These are phyloP conservation scores for Ara ararauna DNA, from an alignment of 2,797 vertebrate genomes.

Conservation along the genomic window DNA sequence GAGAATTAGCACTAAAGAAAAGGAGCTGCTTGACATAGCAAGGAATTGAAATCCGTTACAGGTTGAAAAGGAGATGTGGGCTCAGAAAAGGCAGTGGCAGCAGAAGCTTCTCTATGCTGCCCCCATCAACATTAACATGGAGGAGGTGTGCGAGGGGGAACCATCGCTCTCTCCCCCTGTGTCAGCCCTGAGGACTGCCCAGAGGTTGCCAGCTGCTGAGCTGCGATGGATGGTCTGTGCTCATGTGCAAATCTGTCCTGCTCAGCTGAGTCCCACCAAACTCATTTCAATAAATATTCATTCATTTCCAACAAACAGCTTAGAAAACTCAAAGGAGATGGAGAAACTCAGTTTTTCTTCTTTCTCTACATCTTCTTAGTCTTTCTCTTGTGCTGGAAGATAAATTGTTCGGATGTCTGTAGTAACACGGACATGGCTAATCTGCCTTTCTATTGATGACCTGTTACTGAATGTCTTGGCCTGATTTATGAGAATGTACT, in stretches of 20 bases:
- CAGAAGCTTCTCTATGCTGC: not conserved
- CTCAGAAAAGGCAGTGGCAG: not conserved
- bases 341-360: not conserved
- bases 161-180: accelerated
- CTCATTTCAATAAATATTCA: not conserved
- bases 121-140: not conserved
- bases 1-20: not conserved
- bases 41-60: not conserved
- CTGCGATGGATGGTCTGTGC: not conserved
- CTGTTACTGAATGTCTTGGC: not conserved
- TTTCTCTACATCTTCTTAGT: not conserved
- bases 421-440: not conserved
- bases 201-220: not conserved
- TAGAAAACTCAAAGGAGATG: not conserved
- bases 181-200: not conserved
- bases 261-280: not conserved
- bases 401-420: not conserved
- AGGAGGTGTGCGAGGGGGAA: not conserved
- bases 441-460: conserved; percentile 18
- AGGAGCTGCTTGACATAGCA: not conserved
- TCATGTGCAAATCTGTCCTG: not conserved
- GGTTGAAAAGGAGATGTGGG: not conserved
- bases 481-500: conserved; percentile 11
- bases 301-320: not conserved
- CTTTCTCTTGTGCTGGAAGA: not conserved